A percentile compares a stretch with the other conserved stretches of the same genome.
Evolutionary conservation across 2,113 vertebrate species (phyloP).

Genomic region (Leptosomus discolor): DNA sequence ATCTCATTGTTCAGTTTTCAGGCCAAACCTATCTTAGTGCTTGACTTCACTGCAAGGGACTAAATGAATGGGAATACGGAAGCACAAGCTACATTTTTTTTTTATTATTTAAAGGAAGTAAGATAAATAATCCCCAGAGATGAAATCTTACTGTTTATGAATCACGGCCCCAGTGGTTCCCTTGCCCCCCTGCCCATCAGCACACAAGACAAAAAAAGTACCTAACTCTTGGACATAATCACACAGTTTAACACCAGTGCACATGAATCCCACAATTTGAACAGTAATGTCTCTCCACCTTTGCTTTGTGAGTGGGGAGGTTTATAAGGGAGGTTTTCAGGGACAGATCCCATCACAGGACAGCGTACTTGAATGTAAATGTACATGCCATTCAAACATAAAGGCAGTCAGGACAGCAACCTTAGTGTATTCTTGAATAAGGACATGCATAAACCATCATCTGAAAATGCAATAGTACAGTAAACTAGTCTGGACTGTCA

Average conservation of each 20-base stretch:
- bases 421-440: conserved; percentile 30
- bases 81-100: background rate
- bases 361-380: conserved; percentile 12
- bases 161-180: background rate
- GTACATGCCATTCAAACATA: conserved; percentile 29
- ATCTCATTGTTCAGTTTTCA: background rate
- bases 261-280: conserved; percentile 41
- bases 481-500: conserved; percentile 13
- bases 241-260: conserved; percentile 52
- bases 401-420: conserved; percentile 10
- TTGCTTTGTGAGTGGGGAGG: conserved; percentile 30
- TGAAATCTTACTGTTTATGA: background rate
- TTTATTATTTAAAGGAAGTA: background rate
- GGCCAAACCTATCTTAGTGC: background rate
- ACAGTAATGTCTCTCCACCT: conserved; percentile 33
- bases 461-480: conserved; percentile 38
- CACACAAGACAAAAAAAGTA: conserved; percentile 15
- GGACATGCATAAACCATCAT: conserved; percentile 34
- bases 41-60: background rate
- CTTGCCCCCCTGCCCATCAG: background rate
- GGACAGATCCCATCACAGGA: background rate
- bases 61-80: background rate
- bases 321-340: background rate
- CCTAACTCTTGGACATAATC: background rate
- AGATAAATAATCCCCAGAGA: background rate